Evolutionary conservation across 2,113 vertebrate genomes (phyloP), one percentile per base, ranked within the genome.

Genomic region (Grammomys surdaster): DNA sequence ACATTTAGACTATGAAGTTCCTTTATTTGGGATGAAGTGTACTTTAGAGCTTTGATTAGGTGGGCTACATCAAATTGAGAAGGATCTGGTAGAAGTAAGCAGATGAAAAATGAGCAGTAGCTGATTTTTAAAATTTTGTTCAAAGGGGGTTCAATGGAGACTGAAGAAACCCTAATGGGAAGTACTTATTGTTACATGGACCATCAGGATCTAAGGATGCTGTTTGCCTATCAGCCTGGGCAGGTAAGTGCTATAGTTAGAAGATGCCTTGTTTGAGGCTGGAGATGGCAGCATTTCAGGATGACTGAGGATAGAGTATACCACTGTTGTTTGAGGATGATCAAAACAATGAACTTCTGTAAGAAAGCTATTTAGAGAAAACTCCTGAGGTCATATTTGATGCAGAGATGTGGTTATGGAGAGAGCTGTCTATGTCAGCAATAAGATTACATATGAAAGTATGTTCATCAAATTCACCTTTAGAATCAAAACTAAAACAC

Each of bases 331-430:
- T 98, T 98, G 98, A 98, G 98, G 98, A 97, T 97, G 98, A 96
- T 98, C 98, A 98, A 98, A 98, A 98, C 99, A 98, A 98, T 99
- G 99, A 98, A 99, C 98, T 98, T 99, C 99, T 98, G 99, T 98
- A 97, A 99, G 98, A 98, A 99, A 99, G 92, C 98, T 98, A 98
- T 99, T 99, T 99, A 99, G 99, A 73, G 97, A 97, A 98, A 98
- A 98, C 69, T 98, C 98, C 95, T 98, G 97, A 16, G 98, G 99
- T 99, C 98, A 99, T 82, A 95, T 99, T 98, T 98, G 99, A 99
- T 98, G 99, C 97, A 98, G 97, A 98, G 98, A 99, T 72, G 36
- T 26, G 24, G 7, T 24, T 88, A 28, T 24, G n/a, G 9, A 58
- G 36, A 88, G 12, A 36, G 13, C 98, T 98, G 85, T 98, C 97